Evolutionary conservation across 2,113 vertebrate species (phyloP).

Genomic region (Tangachromis dhanisi): DNA sequence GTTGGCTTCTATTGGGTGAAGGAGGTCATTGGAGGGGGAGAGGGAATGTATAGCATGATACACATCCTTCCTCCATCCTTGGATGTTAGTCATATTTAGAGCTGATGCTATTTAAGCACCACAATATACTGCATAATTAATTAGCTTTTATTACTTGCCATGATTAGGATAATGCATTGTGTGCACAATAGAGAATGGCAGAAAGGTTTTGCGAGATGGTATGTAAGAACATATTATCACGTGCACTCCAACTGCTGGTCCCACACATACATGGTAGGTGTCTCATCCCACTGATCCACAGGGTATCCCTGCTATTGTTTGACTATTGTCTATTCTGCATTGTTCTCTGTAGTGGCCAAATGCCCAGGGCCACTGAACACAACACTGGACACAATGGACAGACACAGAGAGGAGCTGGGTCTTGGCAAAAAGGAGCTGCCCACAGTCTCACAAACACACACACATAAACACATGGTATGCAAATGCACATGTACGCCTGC

Average conservation of each 20-base stretch:
- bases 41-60: not conserved
- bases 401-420: slow-evolving; percentile 40
- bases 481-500: not conserved
- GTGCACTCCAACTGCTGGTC: not conserved
- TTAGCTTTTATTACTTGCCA: not conserved
- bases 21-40: slow-evolving; percentile 21
- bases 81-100: not conserved
- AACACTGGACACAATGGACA: slow-evolving; percentile 53
- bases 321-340: slow-evolving; percentile 51
- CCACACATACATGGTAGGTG: slow-evolving; percentile 28
- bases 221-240: not conserved
- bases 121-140: slow-evolving; percentile 5
- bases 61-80: not conserved
- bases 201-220: not conserved
- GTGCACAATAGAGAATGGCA: not conserved
- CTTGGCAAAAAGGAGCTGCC: slow-evolving; percentile 39
- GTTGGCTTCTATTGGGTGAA: slow-evolving; percentile 40
- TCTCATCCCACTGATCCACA: slow-evolving; percentile 17
- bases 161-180: slow-evolving; percentile 9
- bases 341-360: slow-evolving; percentile 54
- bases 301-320: slow-evolving; percentile 43
- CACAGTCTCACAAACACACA: not conserved
- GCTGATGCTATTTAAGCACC: slow-evolving; percentile 9
- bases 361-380: slow-evolving; percentile 56
- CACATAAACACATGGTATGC: not conserved